These are phyloP conservation scores for Hemistola chrysoprasaria DNA, from an alignment of 2,888 invertebrate species.

Conservation along the genomic window DNA sequence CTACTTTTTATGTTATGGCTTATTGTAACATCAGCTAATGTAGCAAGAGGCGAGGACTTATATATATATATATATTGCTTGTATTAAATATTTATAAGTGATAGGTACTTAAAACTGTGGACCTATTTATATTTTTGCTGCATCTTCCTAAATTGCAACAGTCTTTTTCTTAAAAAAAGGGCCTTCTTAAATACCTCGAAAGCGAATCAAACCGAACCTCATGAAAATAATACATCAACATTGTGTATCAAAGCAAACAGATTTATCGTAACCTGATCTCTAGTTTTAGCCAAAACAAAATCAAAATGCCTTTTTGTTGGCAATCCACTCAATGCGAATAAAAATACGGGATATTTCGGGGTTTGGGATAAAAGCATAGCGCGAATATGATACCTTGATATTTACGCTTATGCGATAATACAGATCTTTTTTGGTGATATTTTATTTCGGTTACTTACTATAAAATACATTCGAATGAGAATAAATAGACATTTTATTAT, in stretches of 20 bases:
- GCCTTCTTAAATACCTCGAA: no score
- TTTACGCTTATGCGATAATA: not conserved
- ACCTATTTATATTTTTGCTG: no score
- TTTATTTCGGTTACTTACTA: not conserved
- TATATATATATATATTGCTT: not conserved
- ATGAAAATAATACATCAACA: conserved; percentile 21
- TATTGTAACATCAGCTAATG: not conserved
- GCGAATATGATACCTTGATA: conserved; percentile 12
- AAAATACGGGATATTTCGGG: conserved; percentile 68
- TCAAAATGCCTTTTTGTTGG: conserved; percentile 72
- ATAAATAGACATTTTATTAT: no score
- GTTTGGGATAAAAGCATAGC: conserved; percentile 43
- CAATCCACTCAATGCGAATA: conserved; percentile 73
- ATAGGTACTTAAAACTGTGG: no score
- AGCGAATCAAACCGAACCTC: conserved; percentile 1
- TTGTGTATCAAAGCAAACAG: conserved; percentile 56
- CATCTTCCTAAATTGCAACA: no score
- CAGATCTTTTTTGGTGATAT: conserved; percentile 3
- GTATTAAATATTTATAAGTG: no score
- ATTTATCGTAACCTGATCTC: conserved; percentile 68
- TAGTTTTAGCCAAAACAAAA: conserved; percentile 79
- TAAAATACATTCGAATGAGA: no score
- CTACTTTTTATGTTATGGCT: conserved; percentile 12
- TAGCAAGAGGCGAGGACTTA: not conserved
- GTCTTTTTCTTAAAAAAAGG: no score